A percentile compares a stretch with the other conserved stretches of the same genome.
These are phyloP conservation scores for Crypturellus tataupa DNA, from an alignment of 2,797 vertebrate species.

Conservation along the genomic window DNA sequence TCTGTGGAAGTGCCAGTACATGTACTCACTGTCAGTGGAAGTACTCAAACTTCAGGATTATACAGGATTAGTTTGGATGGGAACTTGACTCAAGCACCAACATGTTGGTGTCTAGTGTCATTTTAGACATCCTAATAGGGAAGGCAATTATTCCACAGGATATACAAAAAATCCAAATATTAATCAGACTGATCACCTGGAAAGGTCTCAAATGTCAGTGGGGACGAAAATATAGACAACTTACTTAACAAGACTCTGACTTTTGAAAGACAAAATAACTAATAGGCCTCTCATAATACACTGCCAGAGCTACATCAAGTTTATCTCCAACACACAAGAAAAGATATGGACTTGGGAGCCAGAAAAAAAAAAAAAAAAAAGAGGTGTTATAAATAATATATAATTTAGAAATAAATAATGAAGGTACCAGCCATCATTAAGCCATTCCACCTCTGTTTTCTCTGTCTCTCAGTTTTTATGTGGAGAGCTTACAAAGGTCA, in stretches of 20 bases:
- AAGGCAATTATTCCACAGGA: neutral
- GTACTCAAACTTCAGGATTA: neutral
- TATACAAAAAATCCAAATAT: neutral
- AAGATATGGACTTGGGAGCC: neutral
- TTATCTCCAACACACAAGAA: neutral
- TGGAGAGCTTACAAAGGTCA: accelerated
- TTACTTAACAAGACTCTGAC: neutral
- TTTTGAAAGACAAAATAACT: neutral
- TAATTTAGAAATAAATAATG: neutral
- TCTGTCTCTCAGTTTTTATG: neutral
- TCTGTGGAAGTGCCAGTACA: neutral
- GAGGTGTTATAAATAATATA: neutral
- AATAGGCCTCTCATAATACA: neutral
- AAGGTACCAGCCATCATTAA: neutral
- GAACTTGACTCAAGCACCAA: neutral
- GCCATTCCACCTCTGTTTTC: accelerated
- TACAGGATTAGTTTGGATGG: neutral
- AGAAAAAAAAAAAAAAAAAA: neutral
- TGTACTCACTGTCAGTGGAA: neutral
- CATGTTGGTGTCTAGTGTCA: neutral
- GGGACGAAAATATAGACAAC: neutral
- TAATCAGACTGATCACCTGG: neutral
- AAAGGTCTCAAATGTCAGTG: neutral
- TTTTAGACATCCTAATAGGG: neutral
- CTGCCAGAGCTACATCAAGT: neutral